Base-by-base conservation (phyloP, 2,888 invertebrate genomes). In the Thecocarcelia acutangulata region DNA sequence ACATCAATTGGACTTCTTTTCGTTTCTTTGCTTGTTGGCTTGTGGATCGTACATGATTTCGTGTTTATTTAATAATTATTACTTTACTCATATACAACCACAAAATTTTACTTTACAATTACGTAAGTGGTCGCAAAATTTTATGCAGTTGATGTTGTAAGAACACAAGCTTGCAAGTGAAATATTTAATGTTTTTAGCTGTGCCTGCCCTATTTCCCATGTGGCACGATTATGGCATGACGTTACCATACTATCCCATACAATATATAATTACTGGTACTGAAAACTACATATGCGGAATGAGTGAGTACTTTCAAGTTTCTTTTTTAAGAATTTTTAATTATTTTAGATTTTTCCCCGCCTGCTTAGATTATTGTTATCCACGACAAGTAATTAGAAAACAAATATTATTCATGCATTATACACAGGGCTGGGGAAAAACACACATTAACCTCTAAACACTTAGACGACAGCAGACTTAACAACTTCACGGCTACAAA, bases 151-250 rank as follows among this genome's bases (percentile, higher is more conserved):
- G n/a, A n/a, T n/a, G n/a, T n/a, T n/a, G n/a, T n/a, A n/a, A n/a
- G n/a, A n/a, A n/a, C n/a, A n/a, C n/a, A n/a, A n/a, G n/a, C n/a
- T 17, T 2, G 40, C 8, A 28, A 56, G 52, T 15, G 3, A 1
- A 4, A 44, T 24, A 1, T 21, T 15, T n/a, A 42, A 0, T 48
- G 5, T 13, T 46, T 54, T 54, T 5, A 82, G 81, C 81, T 12
- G 46, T 82, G 69, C 81, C 81, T 33, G 77, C 81, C 8, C 40
- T 78, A 21, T 82, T 82, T 70, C 81, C 81, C 56, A 82, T 78
- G 81, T 82, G 81, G 81, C 77, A 74, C 58, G 77, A 78, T 19
- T 82, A 78, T 59, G 81, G 81, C 21, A 82, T 82, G 81, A 74
- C 77, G 13, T 69, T 69, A 13, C 81, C 77, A 11, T 82, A 82